A percentile compares a stretch with the other conserved stretches of the same genome.
These are phyloP conservation scores for Drosophila rhopaloa DNA, from an alignment of 1,140 invertebrate species.

Conservation along the genomic window DNA sequence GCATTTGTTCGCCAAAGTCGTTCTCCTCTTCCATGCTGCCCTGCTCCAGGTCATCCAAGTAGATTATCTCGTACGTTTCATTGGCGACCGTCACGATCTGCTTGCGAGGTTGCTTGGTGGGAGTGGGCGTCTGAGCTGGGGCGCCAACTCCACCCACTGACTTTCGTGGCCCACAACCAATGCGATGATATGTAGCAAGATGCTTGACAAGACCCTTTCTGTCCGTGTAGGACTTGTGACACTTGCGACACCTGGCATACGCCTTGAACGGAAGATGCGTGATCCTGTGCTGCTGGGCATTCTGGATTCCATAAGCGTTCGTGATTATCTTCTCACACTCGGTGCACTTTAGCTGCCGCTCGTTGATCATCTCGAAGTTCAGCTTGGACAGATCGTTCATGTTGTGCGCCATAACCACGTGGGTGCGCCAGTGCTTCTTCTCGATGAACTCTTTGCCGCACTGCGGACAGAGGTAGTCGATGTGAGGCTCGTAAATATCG, in stretches of 20 bases:
- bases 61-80: constrained; percentile 76
- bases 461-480: constrained; percentile 78
- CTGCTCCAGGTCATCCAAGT: constrained; percentile 64
- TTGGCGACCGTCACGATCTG: constrained; percentile 70
- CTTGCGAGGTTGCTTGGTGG: constrained; percentile 48
- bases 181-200: constrained; percentile 67
- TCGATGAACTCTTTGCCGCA: constrained; percentile 77
- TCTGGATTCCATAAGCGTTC: constrained; percentile 80
- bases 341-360: constrained; percentile 70
- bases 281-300: constrained; percentile 78
- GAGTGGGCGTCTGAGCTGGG: not conserved
- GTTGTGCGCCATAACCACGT: constrained; percentile 67
- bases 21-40: constrained; percentile 57
- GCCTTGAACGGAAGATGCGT: constrained; percentile 77
- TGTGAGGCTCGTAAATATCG: constrained; percentile 73
- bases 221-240: constrained; percentile 76
- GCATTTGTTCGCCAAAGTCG: constrained; percentile 73
- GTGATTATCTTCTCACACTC: constrained; percentile 80
- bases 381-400: constrained; percentile 72
- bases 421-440: constrained; percentile 78
- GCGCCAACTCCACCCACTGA: not conserved
- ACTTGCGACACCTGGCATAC: constrained; percentile 72
- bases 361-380: constrained; percentile 72
- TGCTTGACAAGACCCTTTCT: constrained; percentile 78
- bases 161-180: constrained; percentile 51